Base-by-base conservation (phyloP, 1,140 invertebrate genomes). In the Ruditapes philippinarum region DNA sequence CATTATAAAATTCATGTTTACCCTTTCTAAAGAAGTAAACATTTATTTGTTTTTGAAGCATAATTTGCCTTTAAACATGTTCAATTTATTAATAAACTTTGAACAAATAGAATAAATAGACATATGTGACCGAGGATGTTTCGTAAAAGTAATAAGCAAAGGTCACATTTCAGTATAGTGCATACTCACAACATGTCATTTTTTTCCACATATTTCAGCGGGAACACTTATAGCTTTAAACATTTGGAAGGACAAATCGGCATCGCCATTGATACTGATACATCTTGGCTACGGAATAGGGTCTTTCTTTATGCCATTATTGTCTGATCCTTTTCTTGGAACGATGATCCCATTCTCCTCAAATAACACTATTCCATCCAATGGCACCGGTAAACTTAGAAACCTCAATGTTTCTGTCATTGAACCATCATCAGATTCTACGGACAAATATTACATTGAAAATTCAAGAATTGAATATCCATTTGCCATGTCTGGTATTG, bases 391-490 rank as follows among this genome's bases (percentile, higher is more conserved):
- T 73, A 25, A 40, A 38, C 5, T 19, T 38, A 22, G 14, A 11
- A 73, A 36, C 22, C 1, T 25, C 0, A 5, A 31, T 40, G 7
- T n/a, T 17, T 19, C 4, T 4, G 22, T 3, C 1, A 17, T 70
- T 70, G 33, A 40, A 31, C 33, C 65, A 17, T 12, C 38, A 40
- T 31, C 1, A 36, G 33, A 22, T 73, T 38, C 28, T 4, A 3
- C 38, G n/a, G 36, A 22, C 3, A 31, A 5, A 19, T 31, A 19
- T 38, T 73, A 40, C 17, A 31, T 91, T 3, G 73, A 45, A 65
- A 90, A 88, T 19, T 91, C 91, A n/a, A 57, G 68, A 22, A 92
- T 93, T 74, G 91, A 92, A 76, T 90, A 85, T 60, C 65, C 90
- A 0, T 92, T 92, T 45, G 65, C 89, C 2, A 93, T 92, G 5